Conservation (phyloP, 2,888 invertebrate species). For the Elysia crispata region DNA sequence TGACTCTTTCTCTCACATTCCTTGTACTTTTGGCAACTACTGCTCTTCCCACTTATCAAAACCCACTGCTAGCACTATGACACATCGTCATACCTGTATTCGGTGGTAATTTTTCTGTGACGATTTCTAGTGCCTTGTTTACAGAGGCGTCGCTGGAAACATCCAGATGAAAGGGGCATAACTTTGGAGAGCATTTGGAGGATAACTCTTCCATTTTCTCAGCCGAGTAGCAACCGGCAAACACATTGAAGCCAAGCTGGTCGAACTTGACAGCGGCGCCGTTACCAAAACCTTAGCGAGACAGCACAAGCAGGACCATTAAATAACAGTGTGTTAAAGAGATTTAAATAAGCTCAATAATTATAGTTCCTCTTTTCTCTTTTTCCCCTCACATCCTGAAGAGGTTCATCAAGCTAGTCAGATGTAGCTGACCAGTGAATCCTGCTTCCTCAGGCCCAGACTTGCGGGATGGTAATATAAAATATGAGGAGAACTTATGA, state of each 20-base stretch:
- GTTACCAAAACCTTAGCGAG: conserved; percentile 47
- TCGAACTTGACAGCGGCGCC: conserved; percentile 45
- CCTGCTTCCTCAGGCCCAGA: no score
- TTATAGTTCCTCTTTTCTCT: no score
- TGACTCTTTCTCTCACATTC: no score
- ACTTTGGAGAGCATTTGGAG: conserved; percentile 25
- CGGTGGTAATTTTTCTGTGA: conserved; percentile 38
- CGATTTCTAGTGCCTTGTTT: conserved; percentile 29
- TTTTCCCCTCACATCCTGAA: no score
- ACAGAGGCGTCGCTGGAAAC: conserved; percentile 44
- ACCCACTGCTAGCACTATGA: background rate
- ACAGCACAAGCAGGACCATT: no score
- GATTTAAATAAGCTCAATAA: no score
- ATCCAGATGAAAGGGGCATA: conserved; percentile 44
- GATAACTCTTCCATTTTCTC: conserved; percentile 42
- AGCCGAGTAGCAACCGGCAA: conserved; percentile 47
- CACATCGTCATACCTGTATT: conserved; percentile 29
- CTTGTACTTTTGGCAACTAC: background rate
- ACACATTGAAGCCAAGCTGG: conserved; percentile 47
- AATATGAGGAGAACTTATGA: no score
- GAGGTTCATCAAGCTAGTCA: no score
- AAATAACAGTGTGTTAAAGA: no score
- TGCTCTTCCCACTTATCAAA: background rate
- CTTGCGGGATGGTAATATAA: no score
- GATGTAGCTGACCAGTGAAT: no score